phyloP scores from a whole-genome alignment of 2,113 vertebrate species.

The Proterorhinus semilunaris region DNA sequence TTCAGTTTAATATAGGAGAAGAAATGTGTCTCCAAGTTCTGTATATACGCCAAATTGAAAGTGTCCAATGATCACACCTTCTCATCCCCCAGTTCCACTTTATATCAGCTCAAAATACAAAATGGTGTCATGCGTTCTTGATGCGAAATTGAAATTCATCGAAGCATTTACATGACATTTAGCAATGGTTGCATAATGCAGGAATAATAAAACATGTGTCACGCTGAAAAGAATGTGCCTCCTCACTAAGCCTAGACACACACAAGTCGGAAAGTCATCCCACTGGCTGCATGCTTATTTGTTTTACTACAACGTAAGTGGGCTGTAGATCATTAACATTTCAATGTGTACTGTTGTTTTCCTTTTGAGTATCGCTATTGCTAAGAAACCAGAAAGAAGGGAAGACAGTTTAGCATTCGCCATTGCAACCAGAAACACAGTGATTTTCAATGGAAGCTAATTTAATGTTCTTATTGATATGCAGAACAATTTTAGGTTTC shows the following conservation, averaged over 20 bases:
- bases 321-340: constrained; percentile 10
- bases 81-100: constrained; percentile 57
- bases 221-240: constrained; percentile 48
- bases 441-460: too few relatives aligned
- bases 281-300: constrained; percentile 6
- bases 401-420: too few relatives aligned
- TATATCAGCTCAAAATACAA: constrained; percentile 70
- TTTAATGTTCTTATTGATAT: too few relatives aligned
- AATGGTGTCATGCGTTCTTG: constrained; percentile 60
- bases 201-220: constrained; percentile 65
- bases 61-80: constrained; percentile 25
- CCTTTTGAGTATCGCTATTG: too few relatives aligned
- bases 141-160: constrained; percentile 70
- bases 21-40: background rate
- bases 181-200: constrained; percentile 59
- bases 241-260: constrained; percentile 34
- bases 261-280: constrained; percentile 17
- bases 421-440: too few relatives aligned
- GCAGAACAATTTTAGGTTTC: too few relatives aligned
- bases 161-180: constrained; percentile 73
- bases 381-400: too few relatives aligned
- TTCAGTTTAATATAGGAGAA: background rate
- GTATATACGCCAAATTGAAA: constrained; percentile 19
- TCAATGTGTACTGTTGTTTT: background rate
- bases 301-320: background rate